Base-by-base conservation (phyloP, 2,888 invertebrate species). In the Anticlea derivata region DNA sequence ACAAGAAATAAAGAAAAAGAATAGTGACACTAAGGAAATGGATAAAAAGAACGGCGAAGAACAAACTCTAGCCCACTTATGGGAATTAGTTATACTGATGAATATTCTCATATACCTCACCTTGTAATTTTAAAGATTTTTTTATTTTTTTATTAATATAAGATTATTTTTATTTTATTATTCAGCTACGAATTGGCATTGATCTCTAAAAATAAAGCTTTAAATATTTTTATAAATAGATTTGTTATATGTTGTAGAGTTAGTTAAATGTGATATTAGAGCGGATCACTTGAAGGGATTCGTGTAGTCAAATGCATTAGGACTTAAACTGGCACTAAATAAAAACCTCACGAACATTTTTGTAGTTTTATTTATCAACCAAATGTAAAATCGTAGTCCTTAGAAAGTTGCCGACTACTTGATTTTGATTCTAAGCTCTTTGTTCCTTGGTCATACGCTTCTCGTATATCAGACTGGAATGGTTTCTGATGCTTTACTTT, bases 381-480 rank as follows among this genome's bases (percentile, higher is more conserved):
- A 62, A 88, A 84, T 12, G 80, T 84, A 66, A 89, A 90, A 62
- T 89, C 89, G 58, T 91, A 91, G 53, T 84, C 73, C 48, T 82
- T 73, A 4, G 83, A 73, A 45, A 87, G 60, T 50, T 82, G 70
- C 54, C 75, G 74, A 33, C 72, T 76, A 45, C 74, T 78, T 12
- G 74, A 62, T 61, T 85, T 88, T 5, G 73, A 44, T 73, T 89
- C 83, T 52, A 91, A 73, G 46, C 84, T 88, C 61, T 85, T 86
- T 1, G 81, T 60, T 8, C 91, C 91, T 66, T 89, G 88, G 2
- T 71, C 86, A 61, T 78, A 90, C 1, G 90, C 86, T 76, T 86
- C 91, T 60, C 71, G 73, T 13, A 87, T 77, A 66, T 86, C 83
- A 2, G 82, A 87, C 22, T 76, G 65, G 54, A 89, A 89, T n/a